A percentile compares a stretch with the other conserved stretches of the same genome.
phyloP scores from a whole-genome alignment of 2,888 invertebrate genomes.

The Cryptophagus acutangulus region DNA sequence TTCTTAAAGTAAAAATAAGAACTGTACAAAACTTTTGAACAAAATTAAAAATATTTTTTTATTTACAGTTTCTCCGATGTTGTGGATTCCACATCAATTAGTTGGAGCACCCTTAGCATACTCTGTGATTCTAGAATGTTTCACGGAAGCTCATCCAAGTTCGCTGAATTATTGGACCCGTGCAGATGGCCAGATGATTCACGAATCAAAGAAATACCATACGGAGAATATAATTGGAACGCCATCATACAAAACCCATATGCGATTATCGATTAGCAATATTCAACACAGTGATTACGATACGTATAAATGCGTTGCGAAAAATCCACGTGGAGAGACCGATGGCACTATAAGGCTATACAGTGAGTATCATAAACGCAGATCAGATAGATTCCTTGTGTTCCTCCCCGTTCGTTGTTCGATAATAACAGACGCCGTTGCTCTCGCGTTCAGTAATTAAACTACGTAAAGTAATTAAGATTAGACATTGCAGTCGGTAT shows the following conservation, averaged over 20 bases:
- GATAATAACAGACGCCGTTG: conserved; percentile 9
- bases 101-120: conserved; percentile 80
- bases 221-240: conserved; percentile 65
- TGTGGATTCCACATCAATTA: conserved; percentile 86
- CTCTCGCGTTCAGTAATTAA: conserved; percentile 29
- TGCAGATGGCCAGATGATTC: conserved; percentile 84
- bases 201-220: conserved; percentile 76
- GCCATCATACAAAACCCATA: conserved; percentile 80
- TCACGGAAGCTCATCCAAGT: conserved; percentile 86
- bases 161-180: conserved; percentile 88
- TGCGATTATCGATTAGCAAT: conserved; percentile 76
- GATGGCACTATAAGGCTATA: conserved; percentile 85
- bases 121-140: conserved; percentile 81
- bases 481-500: conserved; percentile 40
- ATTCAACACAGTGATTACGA: conserved; percentile 78
- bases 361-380: conserved; percentile 59
- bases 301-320: conserved; percentile 82
- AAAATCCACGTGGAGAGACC: conserved; percentile 86
- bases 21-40: too few relatives aligned
- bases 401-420: conserved; percentile 4
- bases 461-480: conserved; percentile 44
- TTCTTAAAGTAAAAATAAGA: too few relatives aligned
- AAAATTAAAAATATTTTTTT: too few relatives aligned
- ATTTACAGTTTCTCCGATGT: conserved; percentile 82
- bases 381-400: conserved; percentile 6